Conservation (phyloP, 1,140 invertebrate genomes). For the Akabosia matsudoensis region DNA sequence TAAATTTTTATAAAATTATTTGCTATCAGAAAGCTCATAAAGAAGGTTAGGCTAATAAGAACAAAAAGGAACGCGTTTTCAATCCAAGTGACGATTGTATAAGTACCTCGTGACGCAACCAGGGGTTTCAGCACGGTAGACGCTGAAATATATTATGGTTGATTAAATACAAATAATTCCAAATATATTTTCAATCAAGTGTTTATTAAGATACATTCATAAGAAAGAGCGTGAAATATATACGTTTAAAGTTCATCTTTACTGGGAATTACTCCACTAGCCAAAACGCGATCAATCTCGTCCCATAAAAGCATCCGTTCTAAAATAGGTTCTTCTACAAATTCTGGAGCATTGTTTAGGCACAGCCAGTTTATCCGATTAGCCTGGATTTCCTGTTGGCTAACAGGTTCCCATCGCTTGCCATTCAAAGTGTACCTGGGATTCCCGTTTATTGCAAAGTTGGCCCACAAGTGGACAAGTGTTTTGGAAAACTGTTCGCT, state of each 20-base stretch:
- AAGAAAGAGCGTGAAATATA: background rate
- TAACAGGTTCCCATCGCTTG: background rate
- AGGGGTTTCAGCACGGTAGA: too few relatives aligned
- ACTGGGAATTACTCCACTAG: background rate
- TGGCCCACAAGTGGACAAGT: background rate
- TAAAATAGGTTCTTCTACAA: background rate
- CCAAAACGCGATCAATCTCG: constrained; percentile 2
- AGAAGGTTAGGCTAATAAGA: too few relatives aligned
- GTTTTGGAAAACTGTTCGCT: constrained; percentile 3
- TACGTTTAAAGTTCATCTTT: background rate
- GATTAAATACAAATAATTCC: too few relatives aligned
- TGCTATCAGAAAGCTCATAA: too few relatives aligned
- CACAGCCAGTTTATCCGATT: background rate
- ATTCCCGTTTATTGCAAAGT: constrained; percentile 1
- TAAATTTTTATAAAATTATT: too few relatives aligned
- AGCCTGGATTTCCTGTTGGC: background rate
- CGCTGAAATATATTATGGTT: too few relatives aligned
- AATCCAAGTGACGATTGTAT: too few relatives aligned
- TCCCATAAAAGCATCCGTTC: background rate
- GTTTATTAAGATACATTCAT: background rate
- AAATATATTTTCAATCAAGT: too few relatives aligned
- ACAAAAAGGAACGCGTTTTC: too few relatives aligned
- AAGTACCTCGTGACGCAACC: too few relatives aligned
- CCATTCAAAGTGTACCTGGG: background rate
- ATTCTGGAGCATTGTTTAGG: background rate